These are phyloP conservation scores for Formica aserva DNA, from an alignment of 2,888 invertebrate species.

Conservation along the genomic window DNA sequence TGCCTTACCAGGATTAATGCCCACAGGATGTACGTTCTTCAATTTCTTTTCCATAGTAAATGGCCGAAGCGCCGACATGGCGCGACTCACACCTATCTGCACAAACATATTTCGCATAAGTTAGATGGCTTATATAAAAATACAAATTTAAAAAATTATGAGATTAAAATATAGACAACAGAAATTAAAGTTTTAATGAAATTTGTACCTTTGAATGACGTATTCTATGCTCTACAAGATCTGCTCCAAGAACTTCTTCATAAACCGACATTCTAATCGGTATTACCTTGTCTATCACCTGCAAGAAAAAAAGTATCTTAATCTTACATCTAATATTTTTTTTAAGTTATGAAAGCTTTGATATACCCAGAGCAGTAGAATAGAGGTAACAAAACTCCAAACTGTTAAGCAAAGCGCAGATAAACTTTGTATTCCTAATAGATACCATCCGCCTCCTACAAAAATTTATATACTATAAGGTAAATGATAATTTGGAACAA, in stretches of 20 bases:
- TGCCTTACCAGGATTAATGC: slow-evolving; percentile 91
- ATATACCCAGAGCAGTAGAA: slow-evolving; percentile 90
- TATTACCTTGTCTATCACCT: slow-evolving; percentile 90
- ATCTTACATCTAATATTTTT: neutral
- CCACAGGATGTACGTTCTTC: slow-evolving; percentile 87
- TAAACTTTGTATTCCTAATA: slow-evolving; percentile 93
- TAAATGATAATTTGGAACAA: neutral
- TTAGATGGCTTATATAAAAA: slow-evolving; percentile 17
- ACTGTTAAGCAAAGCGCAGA: slow-evolving; percentile 90
- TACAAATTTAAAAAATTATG: slow-evolving; percentile 28
- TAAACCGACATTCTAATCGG: slow-evolving; percentile 95
- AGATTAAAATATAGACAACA: slow-evolving; percentile 58
- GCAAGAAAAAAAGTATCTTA: slow-evolving; percentile 16
- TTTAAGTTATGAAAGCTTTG: neutral
- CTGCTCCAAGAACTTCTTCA: slow-evolving; percentile 95
- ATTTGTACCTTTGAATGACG: slow-evolving; percentile 89
- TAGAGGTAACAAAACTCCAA: slow-evolving; percentile 92
- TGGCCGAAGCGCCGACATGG: slow-evolving; percentile 91
- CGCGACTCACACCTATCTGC: slow-evolving; percentile 90
- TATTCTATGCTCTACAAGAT: slow-evolving; percentile 94
- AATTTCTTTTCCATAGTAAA: slow-evolving; percentile 87
- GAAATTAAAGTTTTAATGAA: slow-evolving; percentile 10
- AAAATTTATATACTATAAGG: slow-evolving; percentile 18
- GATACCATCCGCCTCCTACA: slow-evolving; percentile 94
- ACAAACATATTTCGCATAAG: slow-evolving; percentile 20